Evolutionary conservation across 2,888 invertebrate species (phyloP).

Genomic region (Lysandra bellargus): DNA sequence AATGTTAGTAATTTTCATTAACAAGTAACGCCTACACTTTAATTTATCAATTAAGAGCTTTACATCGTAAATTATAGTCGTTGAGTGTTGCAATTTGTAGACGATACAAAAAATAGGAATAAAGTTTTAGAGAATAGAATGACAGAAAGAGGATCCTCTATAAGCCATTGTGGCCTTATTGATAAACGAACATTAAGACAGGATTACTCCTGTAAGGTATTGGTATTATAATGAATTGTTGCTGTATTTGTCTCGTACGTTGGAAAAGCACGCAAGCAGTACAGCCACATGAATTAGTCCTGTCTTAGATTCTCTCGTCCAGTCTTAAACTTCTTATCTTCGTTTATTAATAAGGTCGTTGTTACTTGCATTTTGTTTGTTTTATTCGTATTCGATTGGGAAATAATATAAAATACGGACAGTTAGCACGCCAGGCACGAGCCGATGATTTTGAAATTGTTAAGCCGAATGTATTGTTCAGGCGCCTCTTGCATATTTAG

Average conservation of each 20-base stretch:
- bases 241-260: too few relatives aligned
- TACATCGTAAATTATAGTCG: neutral
- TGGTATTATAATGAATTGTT: too few relatives aligned
- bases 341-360: neutral
- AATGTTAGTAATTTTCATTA: constrained; percentile 31
- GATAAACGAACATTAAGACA: neutral
- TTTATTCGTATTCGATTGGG: neutral
- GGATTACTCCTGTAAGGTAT: too few relatives aligned
- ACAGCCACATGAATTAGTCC: neutral
- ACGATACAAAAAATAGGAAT: too few relatives aligned
- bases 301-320: neutral
- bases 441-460: constrained; percentile 8
- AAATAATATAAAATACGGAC: constrained; percentile 7
- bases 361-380: neutral
- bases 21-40: constrained; percentile 35
- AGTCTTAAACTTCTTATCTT: neutral
- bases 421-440: constrained; percentile 23
- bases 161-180: too few relatives aligned
- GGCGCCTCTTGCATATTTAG: constrained; percentile 17
- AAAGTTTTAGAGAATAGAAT: too few relatives aligned
- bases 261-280: neutral
- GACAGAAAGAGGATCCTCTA: too few relatives aligned
- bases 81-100: neutral
- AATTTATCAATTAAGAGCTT: constrained; percentile 37
- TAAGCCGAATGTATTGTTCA: constrained; percentile 8